Conservation (phyloP, 2,113 vertebrate genomes). For the Podilymbus podiceps region DNA sequence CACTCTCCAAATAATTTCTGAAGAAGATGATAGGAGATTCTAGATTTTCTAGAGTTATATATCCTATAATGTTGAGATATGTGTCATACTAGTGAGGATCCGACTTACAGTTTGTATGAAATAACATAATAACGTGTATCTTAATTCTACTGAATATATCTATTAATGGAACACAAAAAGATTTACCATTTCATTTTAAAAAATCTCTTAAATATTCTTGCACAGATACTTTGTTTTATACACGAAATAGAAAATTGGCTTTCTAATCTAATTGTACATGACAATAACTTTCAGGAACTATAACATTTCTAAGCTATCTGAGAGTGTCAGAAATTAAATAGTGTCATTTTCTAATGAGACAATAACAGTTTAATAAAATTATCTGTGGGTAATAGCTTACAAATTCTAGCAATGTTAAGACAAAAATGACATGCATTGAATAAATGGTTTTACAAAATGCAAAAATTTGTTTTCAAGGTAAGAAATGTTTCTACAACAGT, state of each 20-base stretch:
- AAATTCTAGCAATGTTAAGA: background rate
- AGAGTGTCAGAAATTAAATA: background rate
- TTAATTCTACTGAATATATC: background rate
- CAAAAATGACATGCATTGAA: background rate
- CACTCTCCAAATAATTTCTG: background rate
- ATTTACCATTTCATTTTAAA: background rate
- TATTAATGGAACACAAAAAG: background rate
- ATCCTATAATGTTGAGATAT: background rate
- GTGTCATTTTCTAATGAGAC: background rate
- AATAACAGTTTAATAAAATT: conserved; percentile 6
- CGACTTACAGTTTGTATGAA: background rate
- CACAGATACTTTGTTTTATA: background rate
- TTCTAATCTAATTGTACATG: background rate
- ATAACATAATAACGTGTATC: background rate
- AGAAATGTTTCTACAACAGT: background rate
- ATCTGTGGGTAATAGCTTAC: background rate
- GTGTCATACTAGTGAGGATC: background rate
- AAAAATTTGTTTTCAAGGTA: background rate
- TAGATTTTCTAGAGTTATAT: background rate
- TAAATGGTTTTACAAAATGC: background rate
- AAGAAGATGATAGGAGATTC: background rate
- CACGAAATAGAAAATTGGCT: background rate
- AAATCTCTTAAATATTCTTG: background rate
- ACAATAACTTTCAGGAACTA: background rate
- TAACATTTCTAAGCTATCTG: background rate